Percentiles rank a stretch among this genome's conserved stretches.
Conservation (phyloP, 2,113 vertebrate species). For the Mus musculus region DNA sequence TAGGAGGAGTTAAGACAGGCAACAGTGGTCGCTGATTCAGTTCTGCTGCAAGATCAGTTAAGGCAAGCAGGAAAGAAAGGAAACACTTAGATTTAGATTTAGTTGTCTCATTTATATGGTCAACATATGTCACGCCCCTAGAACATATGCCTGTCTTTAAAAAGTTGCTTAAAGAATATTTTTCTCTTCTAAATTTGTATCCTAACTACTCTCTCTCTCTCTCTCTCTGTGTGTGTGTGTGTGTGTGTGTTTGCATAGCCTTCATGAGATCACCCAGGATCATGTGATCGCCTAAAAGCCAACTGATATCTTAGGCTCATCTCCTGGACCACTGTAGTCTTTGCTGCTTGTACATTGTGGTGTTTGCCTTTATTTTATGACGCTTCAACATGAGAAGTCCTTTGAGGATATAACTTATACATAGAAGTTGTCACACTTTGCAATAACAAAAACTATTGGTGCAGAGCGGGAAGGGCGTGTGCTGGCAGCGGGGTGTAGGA, state of each 20-base stretch:
- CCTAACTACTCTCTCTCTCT: neutral
- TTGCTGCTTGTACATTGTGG: neutral
- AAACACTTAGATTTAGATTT: neutral
- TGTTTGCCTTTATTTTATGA: neutral
- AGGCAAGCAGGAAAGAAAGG: neutral
- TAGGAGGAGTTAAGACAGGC: neutral
- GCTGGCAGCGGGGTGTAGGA: neutral
- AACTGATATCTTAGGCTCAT: neutral
- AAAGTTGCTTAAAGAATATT: constrained; percentile 11
- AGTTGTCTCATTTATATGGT: constrained; percentile 45
- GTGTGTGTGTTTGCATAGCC: neutral
- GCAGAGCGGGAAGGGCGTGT: neutral
- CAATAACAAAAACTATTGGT: neutral
- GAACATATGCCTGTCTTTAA: constrained; percentile 56
- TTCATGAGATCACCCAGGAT: neutral
- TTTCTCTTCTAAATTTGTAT: constrained; percentile 51
- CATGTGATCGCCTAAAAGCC: neutral
- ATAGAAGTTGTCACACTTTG: constrained; percentile 16
- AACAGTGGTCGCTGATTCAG: neutral
- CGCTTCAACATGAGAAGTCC: neutral
- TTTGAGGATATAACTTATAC: neutral
- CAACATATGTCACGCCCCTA: constrained; percentile 35
- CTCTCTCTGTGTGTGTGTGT: neutral
- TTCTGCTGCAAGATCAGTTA: neutral
- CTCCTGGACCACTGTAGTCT: neutral